phyloP scores from a whole-genome alignment of 2,888 invertebrate species.

The Lepidocyrtoides sp. region DNA sequence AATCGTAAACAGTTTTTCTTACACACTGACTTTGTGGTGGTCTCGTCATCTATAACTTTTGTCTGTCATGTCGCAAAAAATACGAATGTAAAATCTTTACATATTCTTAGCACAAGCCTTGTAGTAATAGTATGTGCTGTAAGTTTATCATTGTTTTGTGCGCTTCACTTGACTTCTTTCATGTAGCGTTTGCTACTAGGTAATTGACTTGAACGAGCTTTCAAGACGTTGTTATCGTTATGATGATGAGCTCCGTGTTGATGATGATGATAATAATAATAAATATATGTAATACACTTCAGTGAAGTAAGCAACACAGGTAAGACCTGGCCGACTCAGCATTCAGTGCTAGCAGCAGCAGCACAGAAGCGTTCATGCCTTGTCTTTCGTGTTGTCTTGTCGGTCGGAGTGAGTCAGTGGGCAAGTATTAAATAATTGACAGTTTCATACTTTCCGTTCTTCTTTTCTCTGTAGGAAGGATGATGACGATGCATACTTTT shows the following conservation, averaged over 20 bases:
- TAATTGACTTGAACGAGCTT: constrained; percentile 42
- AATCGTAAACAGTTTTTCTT: neutral
- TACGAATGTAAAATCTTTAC: too few species aligned
- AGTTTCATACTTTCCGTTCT: constrained; percentile 72
- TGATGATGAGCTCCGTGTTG: neutral
- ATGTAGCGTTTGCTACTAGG: neutral
- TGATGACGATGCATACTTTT: constrained; percentile 41
- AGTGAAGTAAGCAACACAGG: neutral
- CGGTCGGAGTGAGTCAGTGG: neutral
- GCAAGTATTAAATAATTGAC: constrained; percentile 50
- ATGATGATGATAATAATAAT: neutral
- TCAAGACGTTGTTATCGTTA: constrained; percentile 29
- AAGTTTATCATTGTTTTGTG: neutral
- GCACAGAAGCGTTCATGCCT: neutral
- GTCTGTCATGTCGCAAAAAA: too few species aligned
- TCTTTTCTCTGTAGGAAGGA: constrained; percentile 59
- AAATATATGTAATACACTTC: neutral
- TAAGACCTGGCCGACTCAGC: too few species aligned
- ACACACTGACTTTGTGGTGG: neutral
- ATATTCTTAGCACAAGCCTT: neutral
- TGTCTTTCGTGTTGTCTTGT: neutral
- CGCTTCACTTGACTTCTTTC: constrained; percentile 18
- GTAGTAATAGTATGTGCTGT: too few species aligned
- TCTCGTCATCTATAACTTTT: constrained; percentile 17
- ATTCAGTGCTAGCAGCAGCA: neutral